Evolutionary conservation across 92 coral and sea anemone genomes (phyloP).

Genomic region (Porites rus): DNA sequence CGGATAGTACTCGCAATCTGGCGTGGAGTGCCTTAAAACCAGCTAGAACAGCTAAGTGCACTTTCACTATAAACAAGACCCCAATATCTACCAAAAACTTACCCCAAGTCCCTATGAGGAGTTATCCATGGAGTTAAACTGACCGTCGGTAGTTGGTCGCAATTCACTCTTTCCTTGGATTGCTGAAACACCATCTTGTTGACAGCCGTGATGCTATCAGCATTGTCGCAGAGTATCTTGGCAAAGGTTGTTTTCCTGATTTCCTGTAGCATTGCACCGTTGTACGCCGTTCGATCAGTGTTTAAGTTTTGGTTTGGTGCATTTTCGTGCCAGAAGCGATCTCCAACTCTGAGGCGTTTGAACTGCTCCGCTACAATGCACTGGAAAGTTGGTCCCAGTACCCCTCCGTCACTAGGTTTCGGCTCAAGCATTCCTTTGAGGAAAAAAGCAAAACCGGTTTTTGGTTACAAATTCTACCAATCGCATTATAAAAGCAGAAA

Average conservation of each 20-base stretch:
- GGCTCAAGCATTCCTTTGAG: conserved; percentile 19
- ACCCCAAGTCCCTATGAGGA: too few relatives aligned
- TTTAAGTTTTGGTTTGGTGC: neutral
- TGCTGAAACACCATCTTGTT: conserved; percentile 64
- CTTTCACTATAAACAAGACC: too few relatives aligned
- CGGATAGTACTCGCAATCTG: too few relatives aligned
- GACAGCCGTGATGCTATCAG: conserved; percentile 62
- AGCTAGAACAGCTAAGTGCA: too few relatives aligned
- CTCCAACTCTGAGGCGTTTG: conserved; percentile 79
- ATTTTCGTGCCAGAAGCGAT: conserved; percentile 97
- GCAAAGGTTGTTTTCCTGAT: conserved; percentile 80
- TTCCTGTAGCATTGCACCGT: conserved; percentile 75
- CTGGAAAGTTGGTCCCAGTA: conserved; percentile 85
- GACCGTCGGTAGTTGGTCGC: neutral
- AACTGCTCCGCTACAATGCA: conserved; percentile 84
- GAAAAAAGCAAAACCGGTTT: neutral
- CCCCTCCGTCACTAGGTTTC: conserved; percentile 52
- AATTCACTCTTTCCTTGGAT: neutral
- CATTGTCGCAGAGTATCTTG: conserved; percentile 83
- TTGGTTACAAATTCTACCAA: neutral
- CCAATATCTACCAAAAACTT: too few relatives aligned
- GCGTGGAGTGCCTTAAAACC: too few relatives aligned
- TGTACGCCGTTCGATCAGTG: conserved; percentile 53
- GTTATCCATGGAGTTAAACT: neutral
- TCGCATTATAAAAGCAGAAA: neutral